Conservation (phyloP, 1,140 invertebrate species). For the Mactra quadrangularis region DNA sequence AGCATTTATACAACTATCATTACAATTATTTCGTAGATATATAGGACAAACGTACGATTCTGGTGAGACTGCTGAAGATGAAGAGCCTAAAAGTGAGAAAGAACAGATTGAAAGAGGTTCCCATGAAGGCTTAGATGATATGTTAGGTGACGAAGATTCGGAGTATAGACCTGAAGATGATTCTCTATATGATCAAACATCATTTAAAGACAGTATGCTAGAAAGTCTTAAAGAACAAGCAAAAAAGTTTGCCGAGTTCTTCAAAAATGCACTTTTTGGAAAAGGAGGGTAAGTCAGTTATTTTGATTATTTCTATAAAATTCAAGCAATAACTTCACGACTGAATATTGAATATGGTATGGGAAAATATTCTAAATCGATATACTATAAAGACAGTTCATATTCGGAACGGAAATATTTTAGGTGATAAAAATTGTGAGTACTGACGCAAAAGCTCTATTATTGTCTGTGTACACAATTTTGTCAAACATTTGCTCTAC, state of each 20-base stretch:
- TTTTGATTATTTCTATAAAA: no score
- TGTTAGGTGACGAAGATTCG: slow-evolving; percentile 16
- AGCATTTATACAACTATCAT: no score
- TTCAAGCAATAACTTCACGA: no score
- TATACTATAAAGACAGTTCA: no score
- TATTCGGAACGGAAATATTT: no score
- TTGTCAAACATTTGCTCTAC: no score
- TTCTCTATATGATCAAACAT: slow-evolving; percentile 17
- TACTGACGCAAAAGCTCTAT: no score
- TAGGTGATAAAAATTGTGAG: no score
- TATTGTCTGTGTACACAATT: no score
- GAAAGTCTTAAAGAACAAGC: slow-evolving; percentile 25
- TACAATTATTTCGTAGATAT: no score
- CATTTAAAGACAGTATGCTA: slow-evolving; percentile 10
- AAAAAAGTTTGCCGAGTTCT: slow-evolving; percentile 38
- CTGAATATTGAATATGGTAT: no score
- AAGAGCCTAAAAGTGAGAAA: slow-evolving; percentile 20
- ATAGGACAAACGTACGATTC: slow-evolving; percentile 21
- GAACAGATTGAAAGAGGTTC: background rate
- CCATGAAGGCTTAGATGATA: background rate
- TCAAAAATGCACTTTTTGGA: slow-evolving; percentile 20
- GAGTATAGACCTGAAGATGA: slow-evolving; percentile 27
- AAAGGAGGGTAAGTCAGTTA: slow-evolving; percentile 5
- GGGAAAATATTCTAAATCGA: no score
- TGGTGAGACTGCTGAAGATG: slow-evolving; percentile 9